Evolutionary conservation across 2,888 invertebrate genomes (phyloP).

Genomic region (Lasioglossum malachurum): DNA sequence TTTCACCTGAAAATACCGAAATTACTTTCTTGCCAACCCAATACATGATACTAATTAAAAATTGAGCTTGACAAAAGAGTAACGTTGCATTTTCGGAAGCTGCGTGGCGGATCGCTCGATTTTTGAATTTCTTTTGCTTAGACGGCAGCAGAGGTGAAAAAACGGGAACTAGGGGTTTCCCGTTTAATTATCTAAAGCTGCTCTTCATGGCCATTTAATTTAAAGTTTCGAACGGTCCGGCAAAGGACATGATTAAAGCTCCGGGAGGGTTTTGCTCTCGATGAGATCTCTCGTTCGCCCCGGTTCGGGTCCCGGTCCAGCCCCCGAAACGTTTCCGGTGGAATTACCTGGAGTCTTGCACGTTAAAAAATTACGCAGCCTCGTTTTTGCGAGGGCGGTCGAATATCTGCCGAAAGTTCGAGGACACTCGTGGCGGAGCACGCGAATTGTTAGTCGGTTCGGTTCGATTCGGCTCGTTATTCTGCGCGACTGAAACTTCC

Average conservation of each 20-base stretch:
- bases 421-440: not conserved
- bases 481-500: not conserved
- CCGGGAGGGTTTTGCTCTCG: constrained; percentile 3
- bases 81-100: not conserved
- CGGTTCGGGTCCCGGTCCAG: not conserved
- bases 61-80: not conserved
- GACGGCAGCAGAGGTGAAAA: not conserved
- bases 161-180: constrained; percentile 3
- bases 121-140: constrained; percentile 15
- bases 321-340: constrained; percentile 4
- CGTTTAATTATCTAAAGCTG: constrained; percentile 51
- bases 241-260: constrained; percentile 45
- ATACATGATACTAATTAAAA: not conserved
- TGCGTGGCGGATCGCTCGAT: not conserved
- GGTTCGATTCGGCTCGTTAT: not conserved
- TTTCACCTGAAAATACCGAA: too few species aligned
- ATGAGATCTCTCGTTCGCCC: constrained; percentile 9
- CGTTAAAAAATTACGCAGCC: constrained; percentile 39
- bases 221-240: constrained; percentile 42
- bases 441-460: not conserved
- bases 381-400: not conserved
- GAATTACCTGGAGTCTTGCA: not conserved
- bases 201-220: constrained; percentile 51
- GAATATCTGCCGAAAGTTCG: constrained; percentile 19
- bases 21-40: too few species aligned